phyloP scores from a whole-genome alignment of 2,113 vertebrate genomes.

The Nansenia antarctica region DNA sequence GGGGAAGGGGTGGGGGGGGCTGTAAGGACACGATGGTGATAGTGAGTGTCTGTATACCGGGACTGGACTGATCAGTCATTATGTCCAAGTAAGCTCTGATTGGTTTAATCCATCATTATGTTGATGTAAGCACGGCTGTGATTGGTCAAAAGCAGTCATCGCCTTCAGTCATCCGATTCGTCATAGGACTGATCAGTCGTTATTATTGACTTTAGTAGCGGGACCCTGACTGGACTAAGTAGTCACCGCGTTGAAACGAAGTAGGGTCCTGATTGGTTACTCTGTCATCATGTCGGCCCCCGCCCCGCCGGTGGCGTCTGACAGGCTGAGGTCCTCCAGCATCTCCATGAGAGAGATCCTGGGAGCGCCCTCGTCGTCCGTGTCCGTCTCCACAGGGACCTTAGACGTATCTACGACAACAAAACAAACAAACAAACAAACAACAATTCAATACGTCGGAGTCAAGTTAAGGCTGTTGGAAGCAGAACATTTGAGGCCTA shows the following conservation, averaged over 20 bases:
- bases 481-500: too few relatives aligned
- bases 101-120: not conserved
- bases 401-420: constrained; percentile 70
- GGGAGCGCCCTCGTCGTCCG: constrained; percentile 91
- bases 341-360: constrained; percentile 90
- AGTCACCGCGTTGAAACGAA: not conserved
- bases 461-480: too few relatives aligned
- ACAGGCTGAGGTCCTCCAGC: constrained; percentile 92
- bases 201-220: too few relatives aligned
- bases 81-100: not conserved
- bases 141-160: too few relatives aligned
- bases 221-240: not conserved
- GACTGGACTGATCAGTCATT: not conserved
- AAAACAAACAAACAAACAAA: too few relatives aligned
- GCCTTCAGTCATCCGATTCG: too few relatives aligned
- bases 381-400: constrained; percentile 91
- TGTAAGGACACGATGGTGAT: not conserved
- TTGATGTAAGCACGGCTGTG: not conserved
- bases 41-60: not conserved
- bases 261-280: not conserved
- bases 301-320: constrained; percentile 90
- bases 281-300: constrained; percentile 89
- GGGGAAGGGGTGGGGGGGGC: too few relatives aligned
- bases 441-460: too few relatives aligned
- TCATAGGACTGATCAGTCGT: too few relatives aligned